Base-by-base conservation (phyloP, 2,888 invertebrate genomes). In the Masnerella sp. region DNA sequence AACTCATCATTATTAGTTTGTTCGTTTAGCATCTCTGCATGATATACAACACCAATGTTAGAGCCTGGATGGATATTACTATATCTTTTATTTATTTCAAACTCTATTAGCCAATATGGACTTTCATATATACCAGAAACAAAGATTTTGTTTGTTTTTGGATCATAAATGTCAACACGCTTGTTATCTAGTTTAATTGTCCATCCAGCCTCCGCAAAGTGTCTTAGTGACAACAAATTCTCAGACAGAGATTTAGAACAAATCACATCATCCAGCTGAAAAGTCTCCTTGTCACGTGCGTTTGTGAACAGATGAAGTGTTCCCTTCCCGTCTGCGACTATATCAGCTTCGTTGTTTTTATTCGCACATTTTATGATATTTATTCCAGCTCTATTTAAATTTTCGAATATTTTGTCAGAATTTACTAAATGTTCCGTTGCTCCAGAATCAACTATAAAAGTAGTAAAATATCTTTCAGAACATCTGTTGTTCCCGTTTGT, bases 381-480 rank as follows among this genome's bases (percentile, higher is more conserved):
- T 14, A 49, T 43, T 40, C 72, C 51, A 15, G 52, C 51, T 15
- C 64, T 17, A 61, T 70, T 49, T 40, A 78, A 75, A 0, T 69
- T 28, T 58, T 65, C 70, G 42, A 73, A 75, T 47, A 73, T 70
- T 45, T 72, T 52, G 40, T 62, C 74, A 22, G 72, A 70, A 54
- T 77, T 78, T 18, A 69, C 73, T 4, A 77, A 42, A 34, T 78
- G 77, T 20, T 76, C 75, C 14, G 76, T 78, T 14, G 77, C 79
- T 2, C 38, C 38, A 14, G 38, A 38, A 14, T 38, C 38, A 5
- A 38, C 38, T 38, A 38, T 38, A 14, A 38, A 49, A 2, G 7
- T 18, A 5, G 42, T n/a, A 18, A 12, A 42, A 17, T 18, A 15
- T 22, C 14, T 34, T 11, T 22, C 36, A 5, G 8, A 8, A 25